phyloP scores from a whole-genome alignment of 2,113 vertebrate genomes.

The Lutjanus erythropterus region DNA sequence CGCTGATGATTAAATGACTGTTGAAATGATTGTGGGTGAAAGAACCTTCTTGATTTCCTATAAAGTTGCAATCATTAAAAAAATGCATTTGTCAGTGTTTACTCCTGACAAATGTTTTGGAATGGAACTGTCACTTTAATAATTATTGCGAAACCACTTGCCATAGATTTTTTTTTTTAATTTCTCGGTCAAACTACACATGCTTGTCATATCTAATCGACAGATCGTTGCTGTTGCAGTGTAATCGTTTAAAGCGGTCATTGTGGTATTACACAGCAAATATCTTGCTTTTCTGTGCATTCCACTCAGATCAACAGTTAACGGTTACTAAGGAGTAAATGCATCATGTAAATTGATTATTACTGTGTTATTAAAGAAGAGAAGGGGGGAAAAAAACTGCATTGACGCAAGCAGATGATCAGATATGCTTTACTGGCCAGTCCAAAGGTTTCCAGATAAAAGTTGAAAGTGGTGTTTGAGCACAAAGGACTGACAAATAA shows the following conservation, averaged over 20 bases:
- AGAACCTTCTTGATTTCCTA: not conserved
- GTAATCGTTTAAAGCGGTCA: not conserved
- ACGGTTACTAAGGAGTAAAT: not conserved
- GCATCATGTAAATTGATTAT: not conserved
- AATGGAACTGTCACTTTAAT: not conserved
- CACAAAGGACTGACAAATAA: too few species aligned
- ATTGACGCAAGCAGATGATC: constrained; percentile 3
- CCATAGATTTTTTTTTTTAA: not conserved
- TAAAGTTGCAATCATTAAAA: not conserved
- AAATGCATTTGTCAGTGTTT: too few species aligned
- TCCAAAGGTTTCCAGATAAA: constrained; percentile 1
- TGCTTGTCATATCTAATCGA: not conserved
- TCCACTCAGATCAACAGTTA: not conserved
- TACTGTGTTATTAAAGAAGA: not conserved
- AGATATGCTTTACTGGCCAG: not conserved
- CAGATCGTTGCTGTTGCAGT: not conserved
- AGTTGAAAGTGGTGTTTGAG: not conserved
- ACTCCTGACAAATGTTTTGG: not conserved
- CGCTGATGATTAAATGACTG: not conserved
- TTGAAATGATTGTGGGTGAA: not conserved
- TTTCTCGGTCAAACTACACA: not conserved
- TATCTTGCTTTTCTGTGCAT: not conserved
- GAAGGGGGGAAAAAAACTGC: not conserved
- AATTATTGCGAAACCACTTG: not conserved
- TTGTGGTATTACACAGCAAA: not conserved